Percentiles rank a stretch among this genome's conserved stretches.
These are phyloP conservation scores for Philereme vetulata DNA, from an alignment of 2,888 invertebrate species.

Conservation along the genomic window DNA sequence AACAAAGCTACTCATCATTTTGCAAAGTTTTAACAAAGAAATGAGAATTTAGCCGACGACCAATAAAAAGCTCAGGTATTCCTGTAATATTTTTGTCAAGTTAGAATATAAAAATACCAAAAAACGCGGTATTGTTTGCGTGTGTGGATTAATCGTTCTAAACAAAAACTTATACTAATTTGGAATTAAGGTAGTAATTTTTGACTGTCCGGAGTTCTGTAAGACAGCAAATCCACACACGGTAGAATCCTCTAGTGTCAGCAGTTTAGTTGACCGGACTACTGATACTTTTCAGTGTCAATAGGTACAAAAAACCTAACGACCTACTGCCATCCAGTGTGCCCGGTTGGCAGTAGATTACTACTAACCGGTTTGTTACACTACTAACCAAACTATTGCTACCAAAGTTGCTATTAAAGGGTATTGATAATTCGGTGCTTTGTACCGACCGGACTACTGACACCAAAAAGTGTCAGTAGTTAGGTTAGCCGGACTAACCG, in stretches of 20 bases:
- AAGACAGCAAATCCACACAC: conserved; percentile 41
- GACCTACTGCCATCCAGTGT: no score
- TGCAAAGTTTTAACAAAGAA: conserved; percentile 43
- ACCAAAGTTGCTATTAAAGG: no score
- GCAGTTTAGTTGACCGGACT: no score
- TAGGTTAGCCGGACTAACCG: no score
- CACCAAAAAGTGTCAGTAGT: no score
- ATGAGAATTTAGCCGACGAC: conserved; percentile 57
- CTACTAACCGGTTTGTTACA: no score
- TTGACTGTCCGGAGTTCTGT: neutral
- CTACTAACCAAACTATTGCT: no score
- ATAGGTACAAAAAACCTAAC: no score
- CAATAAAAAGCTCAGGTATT: conserved; percentile 77
- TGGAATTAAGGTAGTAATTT: neutral
- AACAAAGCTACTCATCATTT: conserved; percentile 27
- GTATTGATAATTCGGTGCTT: no score
- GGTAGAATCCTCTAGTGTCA: conserved; percentile 18
- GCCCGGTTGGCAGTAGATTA: no score
- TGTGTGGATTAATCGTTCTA: conserved; percentile 41
- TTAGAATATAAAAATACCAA: conserved; percentile 74
- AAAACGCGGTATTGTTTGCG: conserved; percentile 51
- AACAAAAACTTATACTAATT: neutral
- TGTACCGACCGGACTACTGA: no score
- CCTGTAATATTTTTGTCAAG: conserved; percentile 74
- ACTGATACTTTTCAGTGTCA: no score